These are phyloP conservation scores for Drosophila pseudoananassae DNA, from an alignment of 1,140 invertebrate species.

Conservation along the genomic window DNA sequence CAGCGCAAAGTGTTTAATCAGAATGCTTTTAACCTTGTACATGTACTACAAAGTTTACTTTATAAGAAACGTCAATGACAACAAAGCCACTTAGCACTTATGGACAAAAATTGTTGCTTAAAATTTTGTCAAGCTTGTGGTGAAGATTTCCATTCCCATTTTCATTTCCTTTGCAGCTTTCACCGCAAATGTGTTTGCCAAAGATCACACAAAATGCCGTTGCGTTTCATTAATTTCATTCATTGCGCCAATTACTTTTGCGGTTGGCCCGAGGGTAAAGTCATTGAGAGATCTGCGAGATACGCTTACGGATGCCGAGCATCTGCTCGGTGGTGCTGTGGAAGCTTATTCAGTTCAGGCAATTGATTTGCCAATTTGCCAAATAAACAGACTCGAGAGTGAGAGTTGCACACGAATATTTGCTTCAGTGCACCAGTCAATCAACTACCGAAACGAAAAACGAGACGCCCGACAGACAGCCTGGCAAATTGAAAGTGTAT, in stretches of 20 bases:
- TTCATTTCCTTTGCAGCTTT: constrained; percentile 9
- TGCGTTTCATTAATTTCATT: constrained; percentile 63
- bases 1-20: constrained; percentile 2
- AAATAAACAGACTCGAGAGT: constrained; percentile 47
- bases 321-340: constrained; percentile 26
- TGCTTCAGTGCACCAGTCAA: constrained; percentile 46
- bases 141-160: constrained; percentile 6
- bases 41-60: background rate
- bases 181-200: constrained; percentile 49
- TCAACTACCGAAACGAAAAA: constrained; percentile 31
- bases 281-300: constrained; percentile 11
- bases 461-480: constrained; percentile 3
- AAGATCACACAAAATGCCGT: constrained; percentile 44
- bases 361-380: constrained; percentile 73
- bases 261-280: constrained; percentile 14
- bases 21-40: background rate
- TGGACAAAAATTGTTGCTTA: background rate
- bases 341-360: constrained; percentile 48
- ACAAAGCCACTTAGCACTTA: background rate
- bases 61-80: background rate
- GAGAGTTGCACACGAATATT: constrained; percentile 36
- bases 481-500: constrained; percentile 34
- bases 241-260: constrained; percentile 59
- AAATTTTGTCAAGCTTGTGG: background rate
- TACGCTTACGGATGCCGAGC: background rate